These are phyloP conservation scores for Eueremaeus valkanovi DNA, from an alignment of 2,888 invertebrate genomes.

Conservation along the genomic window DNA sequence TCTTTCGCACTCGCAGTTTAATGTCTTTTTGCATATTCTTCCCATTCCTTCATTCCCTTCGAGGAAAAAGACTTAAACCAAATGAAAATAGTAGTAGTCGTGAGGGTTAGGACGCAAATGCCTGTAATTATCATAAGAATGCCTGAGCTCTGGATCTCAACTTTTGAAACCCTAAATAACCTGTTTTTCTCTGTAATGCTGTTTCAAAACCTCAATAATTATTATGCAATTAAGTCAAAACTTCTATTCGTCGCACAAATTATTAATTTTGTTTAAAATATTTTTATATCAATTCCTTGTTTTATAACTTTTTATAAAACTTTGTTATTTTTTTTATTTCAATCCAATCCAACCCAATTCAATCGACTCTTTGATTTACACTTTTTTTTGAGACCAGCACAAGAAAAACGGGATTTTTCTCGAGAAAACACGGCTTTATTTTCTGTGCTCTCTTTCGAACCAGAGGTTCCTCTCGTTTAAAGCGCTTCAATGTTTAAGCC, in stretches of 20 bases:
- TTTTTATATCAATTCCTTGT: not conserved
- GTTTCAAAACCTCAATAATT: slow-evolving; percentile 8
- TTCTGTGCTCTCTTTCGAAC: no score
- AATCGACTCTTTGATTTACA: no score
- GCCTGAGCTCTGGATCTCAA: not conserved
- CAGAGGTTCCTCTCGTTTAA: no score
- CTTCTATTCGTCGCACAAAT: not conserved
- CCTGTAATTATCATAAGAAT: slow-evolving; percentile 33
- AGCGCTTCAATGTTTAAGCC: no score
- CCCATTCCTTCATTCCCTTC: not conserved
- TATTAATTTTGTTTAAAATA: slow-evolving; percentile 8
- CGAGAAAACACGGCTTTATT: no score
- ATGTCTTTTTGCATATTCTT: slow-evolving; percentile 23
- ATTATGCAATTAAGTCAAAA: slow-evolving; percentile 28
- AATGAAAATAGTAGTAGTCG: slow-evolving; percentile 27
- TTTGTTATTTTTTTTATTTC: no score
- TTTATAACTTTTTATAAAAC: no score
- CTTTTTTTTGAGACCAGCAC: no score
- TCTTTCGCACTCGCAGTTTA: slow-evolving; percentile 25
- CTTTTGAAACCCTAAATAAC: not conserved
- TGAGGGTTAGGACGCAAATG: slow-evolving; percentile 4
- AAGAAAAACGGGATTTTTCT: no score
- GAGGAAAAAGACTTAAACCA: slow-evolving; percentile 21
- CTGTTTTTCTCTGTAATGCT: not conserved
- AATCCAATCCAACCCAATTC: no score